These are phyloP conservation scores for Aspidapion aeneum DNA, from an alignment of 2,888 invertebrate species.

Conservation along the genomic window DNA sequence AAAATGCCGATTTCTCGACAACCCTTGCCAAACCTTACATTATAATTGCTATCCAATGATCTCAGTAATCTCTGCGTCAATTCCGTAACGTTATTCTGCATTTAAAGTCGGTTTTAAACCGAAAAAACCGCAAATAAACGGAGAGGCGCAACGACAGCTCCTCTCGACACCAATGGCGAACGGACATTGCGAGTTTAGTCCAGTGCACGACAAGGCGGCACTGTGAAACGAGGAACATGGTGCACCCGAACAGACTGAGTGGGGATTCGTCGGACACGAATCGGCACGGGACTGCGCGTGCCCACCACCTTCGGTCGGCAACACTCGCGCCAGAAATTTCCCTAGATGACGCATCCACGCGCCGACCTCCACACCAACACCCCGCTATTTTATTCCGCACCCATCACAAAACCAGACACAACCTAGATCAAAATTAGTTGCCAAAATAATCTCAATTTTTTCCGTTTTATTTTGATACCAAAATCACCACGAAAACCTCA, in stretches of 20 bases:
- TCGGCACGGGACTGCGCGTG: constrained; percentile 43
- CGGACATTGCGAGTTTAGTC: constrained; percentile 50
- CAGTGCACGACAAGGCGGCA: constrained; percentile 47
- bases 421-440: not conserved
- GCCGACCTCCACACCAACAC: not conserved
- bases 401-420: not conserved
- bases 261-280: constrained; percentile 46
- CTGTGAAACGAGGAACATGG: constrained; percentile 50
- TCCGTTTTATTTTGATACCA: not conserved
- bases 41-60: constrained; percentile 95
- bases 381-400: not conserved
- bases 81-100: constrained; percentile 82
- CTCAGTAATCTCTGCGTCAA: constrained; percentile 94
- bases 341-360: constrained; percentile 12
- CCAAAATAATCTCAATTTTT: not conserved
- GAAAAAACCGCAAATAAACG: constrained; percentile 49
- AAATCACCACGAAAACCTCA: not conserved
- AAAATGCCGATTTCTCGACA: constrained; percentile 35
- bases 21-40: constrained; percentile 73
- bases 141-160: constrained; percentile 48
- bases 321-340: constrained; percentile 17
- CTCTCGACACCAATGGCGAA: constrained; percentile 50
- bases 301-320: constrained; percentile 23
- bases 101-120: constrained; percentile 58
- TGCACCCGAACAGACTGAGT: constrained; percentile 49